Evolutionary conservation across 2,888 invertebrate species (phyloP).

Genomic region (Noctua fimbriata): DNA sequence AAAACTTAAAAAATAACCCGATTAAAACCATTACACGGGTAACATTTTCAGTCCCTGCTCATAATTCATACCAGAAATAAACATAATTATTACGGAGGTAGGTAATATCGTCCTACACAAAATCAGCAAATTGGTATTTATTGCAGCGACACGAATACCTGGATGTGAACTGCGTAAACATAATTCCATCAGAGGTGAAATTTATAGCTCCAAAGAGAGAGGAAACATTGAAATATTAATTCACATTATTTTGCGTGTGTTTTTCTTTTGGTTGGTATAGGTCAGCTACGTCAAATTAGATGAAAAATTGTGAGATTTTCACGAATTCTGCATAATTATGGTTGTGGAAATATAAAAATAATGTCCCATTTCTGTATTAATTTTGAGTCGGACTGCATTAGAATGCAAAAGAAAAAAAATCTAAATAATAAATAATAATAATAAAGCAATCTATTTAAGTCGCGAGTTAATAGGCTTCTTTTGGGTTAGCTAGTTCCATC

Average conservation of each 20-base stretch:
- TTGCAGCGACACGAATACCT: conserved; percentile 47
- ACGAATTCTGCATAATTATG: conserved; percentile 1
- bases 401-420: too few species aligned
- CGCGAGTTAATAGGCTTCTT: too few species aligned
- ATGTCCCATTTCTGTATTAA: neutral
- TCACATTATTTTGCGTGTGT: conserved; percentile 31
- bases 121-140: conserved; percentile 63
- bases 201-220: conserved; percentile 51
- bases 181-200: conserved; percentile 55
- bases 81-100: conserved; percentile 33
- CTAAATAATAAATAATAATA: too few species aligned
- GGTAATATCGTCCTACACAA: conserved; percentile 26
- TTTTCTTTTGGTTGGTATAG: conserved; percentile 25
- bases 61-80: conserved; percentile 11
- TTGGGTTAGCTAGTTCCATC: too few species aligned
- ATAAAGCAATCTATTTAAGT: too few species aligned
- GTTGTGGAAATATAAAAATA: neutral
- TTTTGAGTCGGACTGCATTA: too few species aligned
- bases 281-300: conserved; percentile 36
- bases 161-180: conserved; percentile 50
- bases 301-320: conserved; percentile 18
- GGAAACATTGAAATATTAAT: conserved; percentile 62
- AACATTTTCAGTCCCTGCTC: neutral
- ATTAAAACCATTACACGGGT: neutral
- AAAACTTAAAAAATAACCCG: neutral